Base-by-base conservation (phyloP, 1,140 invertebrate species). In the Orussus abietinus region DNA sequence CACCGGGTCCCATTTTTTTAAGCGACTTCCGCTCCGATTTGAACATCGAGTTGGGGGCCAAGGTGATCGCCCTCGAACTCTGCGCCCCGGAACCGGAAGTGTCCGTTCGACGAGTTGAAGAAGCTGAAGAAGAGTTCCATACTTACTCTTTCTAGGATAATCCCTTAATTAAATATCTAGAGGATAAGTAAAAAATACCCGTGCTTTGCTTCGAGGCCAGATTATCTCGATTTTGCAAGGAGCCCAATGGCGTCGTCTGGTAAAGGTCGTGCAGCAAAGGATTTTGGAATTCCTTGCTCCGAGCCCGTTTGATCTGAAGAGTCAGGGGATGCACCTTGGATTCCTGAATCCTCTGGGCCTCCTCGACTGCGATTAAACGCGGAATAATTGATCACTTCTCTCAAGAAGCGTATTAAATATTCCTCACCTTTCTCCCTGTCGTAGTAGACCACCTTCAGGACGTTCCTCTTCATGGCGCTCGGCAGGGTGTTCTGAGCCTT, bases 401-500 rank as follows among this genome's bases (percentile, higher is more conserved):
- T 19, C 22, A 25, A 20, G 11, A 32, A 14, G 14, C 29, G 10
- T 37, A n/a, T n/a, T n/a, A n/a, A n/a, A n/a, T n/a, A n/a, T n/a
- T n/a, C n/a, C n/a, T n/a, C n/a, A 56, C 57, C 44, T 44, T 38
- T 40, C 9, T 60, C 48, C 2, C 47, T 35, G 17, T 59, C 49
- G 4, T 45, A 45, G 2, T 42, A 36, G 38, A 56, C 66, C 32
- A 86, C 74, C 46, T 72, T 79, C 5, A 89, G 55, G 19, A 89
- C 75, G 46, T 78, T 84, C 49, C 77, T 80, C 34, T 82, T 80
- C 75, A 88, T 80, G 2, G 79, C 75, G 21, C 75, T 71, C 19
- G 78, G 75, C 0, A 85, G 71, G 4, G 79, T 69, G 9, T 65
- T 58, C 0, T 76, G 66, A 0, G 82, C 77, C 4, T 73, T 75